Conservation (phyloP, 1,140 invertebrate species). For the Laupala kohalensis region DNA sequence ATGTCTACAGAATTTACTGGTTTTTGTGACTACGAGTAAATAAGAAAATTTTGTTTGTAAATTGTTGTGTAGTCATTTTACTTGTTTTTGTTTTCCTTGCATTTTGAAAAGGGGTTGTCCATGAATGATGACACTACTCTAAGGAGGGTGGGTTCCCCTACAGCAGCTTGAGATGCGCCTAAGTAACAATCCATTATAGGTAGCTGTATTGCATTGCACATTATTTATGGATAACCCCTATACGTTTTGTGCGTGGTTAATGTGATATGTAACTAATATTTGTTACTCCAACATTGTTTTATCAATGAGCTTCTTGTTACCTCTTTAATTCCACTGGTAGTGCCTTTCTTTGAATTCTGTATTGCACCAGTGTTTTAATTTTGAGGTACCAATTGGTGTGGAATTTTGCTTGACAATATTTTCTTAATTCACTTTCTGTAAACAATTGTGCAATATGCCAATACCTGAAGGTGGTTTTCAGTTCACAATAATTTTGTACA, state of each 20-base stretch:
- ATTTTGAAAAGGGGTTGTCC: conserved; percentile 3
- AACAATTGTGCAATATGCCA: too few relatives aligned
- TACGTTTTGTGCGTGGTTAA: background rate
- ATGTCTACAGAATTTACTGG: too few relatives aligned
- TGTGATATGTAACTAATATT: background rate
- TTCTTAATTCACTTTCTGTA: background rate
- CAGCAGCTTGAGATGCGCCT: background rate
- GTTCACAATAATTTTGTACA: too few relatives aligned
- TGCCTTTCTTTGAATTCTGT: background rate
- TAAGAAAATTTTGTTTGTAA: too few relatives aligned
- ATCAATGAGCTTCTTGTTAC: background rate
- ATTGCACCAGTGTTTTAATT: background rate
- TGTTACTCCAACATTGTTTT: background rate
- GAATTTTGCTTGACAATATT: background rate
- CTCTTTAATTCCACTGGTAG: background rate
- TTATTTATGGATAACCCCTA: conserved; percentile 1
- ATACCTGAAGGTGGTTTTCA: too few relatives aligned
- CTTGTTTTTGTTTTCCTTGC: background rate
- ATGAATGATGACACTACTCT: conserved; percentile 3
- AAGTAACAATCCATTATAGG: background rate
- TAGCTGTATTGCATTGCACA: background rate
- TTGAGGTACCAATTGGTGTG: background rate
- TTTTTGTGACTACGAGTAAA: too few relatives aligned
- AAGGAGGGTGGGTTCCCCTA: background rate
- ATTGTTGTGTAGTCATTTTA: too few relatives aligned